Evolutionary conservation across 2,797 vertebrate species (phyloP).

Genomic region (Onychomys torridus): DNA sequence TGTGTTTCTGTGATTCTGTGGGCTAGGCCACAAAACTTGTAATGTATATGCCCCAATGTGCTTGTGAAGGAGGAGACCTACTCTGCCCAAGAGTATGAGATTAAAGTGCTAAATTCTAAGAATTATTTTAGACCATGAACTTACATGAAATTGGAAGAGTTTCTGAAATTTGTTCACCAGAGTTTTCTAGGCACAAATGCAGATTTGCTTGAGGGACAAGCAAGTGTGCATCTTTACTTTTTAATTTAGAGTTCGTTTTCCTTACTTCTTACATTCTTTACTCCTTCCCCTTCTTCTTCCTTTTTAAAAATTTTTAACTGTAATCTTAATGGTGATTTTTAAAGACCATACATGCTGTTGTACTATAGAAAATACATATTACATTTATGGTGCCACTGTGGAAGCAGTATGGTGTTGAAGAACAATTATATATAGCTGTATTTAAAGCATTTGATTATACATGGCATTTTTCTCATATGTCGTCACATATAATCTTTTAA

Average conservation of each 20-base stretch:
- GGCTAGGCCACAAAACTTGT: neutral
- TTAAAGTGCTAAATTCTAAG: neutral
- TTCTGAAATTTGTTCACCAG: neutral
- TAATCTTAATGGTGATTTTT: neutral
- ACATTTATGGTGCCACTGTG: neutral
- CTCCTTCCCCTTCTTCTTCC: fast-evolving
- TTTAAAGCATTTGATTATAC: neutral
- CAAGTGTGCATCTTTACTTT: neutral
- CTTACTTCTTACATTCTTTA: neutral
- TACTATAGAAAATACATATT: neutral
- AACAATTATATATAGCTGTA: neutral
- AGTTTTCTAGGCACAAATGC: neutral
- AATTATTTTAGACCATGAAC: neutral
- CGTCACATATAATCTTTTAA: neutral
- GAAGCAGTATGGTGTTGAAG: neutral
- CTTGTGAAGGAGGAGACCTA: neutral
- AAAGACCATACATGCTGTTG: neutral
- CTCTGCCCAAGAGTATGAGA: neutral
- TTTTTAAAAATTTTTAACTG: neutral
- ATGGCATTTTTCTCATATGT: neutral
- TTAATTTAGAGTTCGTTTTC: neutral
- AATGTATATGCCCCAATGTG: neutral
- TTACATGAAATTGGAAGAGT: neutral
- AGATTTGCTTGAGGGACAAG: neutral
- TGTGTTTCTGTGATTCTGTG: neutral